Percentiles rank a stretch among this genome's conserved stretches.
These are phyloP conservation scores for Heliconius hermathena DNA, from an alignment of 1,140 invertebrate species.

Conservation along the genomic window DNA sequence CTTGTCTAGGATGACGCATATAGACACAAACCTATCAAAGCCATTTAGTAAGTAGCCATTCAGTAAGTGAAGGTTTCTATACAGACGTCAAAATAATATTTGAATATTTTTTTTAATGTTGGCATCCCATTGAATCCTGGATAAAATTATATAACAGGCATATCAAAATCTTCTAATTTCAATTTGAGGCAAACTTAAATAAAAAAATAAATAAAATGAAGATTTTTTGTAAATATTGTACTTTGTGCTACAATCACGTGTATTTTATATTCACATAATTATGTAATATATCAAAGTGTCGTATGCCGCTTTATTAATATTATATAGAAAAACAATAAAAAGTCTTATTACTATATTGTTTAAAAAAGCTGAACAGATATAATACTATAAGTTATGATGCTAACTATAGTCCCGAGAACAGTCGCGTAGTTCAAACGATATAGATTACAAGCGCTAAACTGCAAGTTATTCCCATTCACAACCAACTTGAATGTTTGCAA, in stretches of 20 bases:
- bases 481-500: constrained; percentile 58
- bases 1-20: no score
- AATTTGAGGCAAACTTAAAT: no score
- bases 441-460: constrained; percentile 59
- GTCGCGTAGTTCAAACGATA: constrained; percentile 57
- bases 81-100: no score
- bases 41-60: no score
- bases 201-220: no score
- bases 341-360: not conserved
- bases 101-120: no score
- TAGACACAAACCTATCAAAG: no score
- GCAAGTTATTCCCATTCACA: constrained; percentile 50
- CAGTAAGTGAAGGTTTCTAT: no score
- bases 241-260: not conserved
- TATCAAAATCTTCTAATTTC: no score
- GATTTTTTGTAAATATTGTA: not conserved
- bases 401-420: constrained; percentile 57
- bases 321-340: not conserved
- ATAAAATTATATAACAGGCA: no score
- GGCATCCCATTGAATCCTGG: no score
- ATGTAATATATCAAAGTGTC: not conserved
- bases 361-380: constrained; percentile 62
- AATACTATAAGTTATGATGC: constrained; percentile 66
- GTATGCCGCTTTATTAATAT: not conserved
- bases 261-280: not conserved